phyloP scores from a whole-genome alignment of 53 echinoderm and acorn worm genomes.

The Echinarachnius parma region DNA sequence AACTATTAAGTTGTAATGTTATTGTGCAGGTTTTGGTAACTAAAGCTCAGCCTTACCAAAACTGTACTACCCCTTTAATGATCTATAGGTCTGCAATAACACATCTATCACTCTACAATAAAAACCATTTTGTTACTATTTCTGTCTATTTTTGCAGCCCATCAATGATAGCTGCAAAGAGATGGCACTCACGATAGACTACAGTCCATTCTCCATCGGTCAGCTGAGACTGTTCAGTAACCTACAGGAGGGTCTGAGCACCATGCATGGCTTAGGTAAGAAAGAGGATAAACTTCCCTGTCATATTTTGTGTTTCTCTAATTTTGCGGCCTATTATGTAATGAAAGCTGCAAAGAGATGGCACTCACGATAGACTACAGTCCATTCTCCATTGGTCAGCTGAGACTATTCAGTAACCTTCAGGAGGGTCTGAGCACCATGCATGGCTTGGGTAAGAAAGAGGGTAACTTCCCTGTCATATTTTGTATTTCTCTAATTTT shows the following conservation, averaged over 20 bases:
- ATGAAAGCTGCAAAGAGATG: slow-evolving; percentile 61
- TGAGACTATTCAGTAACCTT: slow-evolving; percentile 73
- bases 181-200: slow-evolving; percentile 66
- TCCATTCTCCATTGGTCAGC: slow-evolving; percentile 86
- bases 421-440: slow-evolving; percentile 52
- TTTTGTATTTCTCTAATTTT: no score
- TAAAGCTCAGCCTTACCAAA: no score
- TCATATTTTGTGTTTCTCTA: no score
- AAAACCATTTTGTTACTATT: no score
- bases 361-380: slow-evolving; percentile 68
- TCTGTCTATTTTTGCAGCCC: slow-evolving; percentile 35
- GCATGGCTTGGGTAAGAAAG: slow-evolving; percentile 31
- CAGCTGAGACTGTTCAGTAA: slow-evolving; percentile 75
- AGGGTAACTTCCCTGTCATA: no score
- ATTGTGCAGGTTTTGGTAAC: no score
- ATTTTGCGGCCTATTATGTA: no score
- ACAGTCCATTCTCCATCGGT: slow-evolving; percentile 87
- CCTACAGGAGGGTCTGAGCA: slow-evolving; percentile 57
- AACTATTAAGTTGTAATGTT: no score
- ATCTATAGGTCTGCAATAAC: no score
- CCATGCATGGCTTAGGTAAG: slow-evolving; percentile 29
- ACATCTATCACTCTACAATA: no score
- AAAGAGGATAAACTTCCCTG: no score
- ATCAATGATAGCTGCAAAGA: slow-evolving; percentile 63
- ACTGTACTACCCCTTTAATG: no score